Evolutionary conservation across 2,113 vertebrate species (phyloP).

Genomic region (Bufo gargarizans): DNA sequence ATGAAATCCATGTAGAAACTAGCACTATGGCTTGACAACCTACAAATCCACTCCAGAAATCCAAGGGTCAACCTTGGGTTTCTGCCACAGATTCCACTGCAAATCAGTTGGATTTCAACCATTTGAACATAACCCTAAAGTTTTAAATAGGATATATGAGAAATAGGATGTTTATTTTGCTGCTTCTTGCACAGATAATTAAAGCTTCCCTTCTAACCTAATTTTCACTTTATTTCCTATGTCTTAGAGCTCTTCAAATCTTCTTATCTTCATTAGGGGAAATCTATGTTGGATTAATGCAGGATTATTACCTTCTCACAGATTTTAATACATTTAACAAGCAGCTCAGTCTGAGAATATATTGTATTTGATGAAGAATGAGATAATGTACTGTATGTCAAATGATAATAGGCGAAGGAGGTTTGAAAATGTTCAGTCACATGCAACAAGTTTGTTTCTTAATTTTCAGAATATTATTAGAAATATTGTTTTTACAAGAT

Average conservation of each 20-base stretch:
- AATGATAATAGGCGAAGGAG: background rate
- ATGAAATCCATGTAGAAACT: too few species aligned
- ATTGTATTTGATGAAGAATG: slow-evolving; percentile 15
- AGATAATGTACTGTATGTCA: background rate
- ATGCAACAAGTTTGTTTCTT: background rate
- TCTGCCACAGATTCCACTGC: too few species aligned
- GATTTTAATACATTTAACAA: slow-evolving; percentile 31
- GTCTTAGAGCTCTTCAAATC: slow-evolving; percentile 8
- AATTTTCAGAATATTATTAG: background rate
- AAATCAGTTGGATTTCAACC: too few species aligned
- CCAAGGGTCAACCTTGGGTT: too few species aligned
- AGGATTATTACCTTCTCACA: slow-evolving; percentile 35
- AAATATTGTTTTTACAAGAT: background rate
- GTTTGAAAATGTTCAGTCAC: background rate
- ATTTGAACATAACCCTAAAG: too few species aligned
- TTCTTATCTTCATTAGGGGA: slow-evolving; percentile 43
- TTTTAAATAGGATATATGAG: too few species aligned
- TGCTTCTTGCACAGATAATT: background rate
- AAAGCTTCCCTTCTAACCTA: background rate
- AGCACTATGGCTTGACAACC: too few species aligned
- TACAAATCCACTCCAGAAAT: too few species aligned
- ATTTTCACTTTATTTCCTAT: slow-evolving; percentile 10
- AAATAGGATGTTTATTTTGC: background rate
- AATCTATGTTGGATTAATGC: slow-evolving; percentile 41
- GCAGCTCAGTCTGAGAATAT: slow-evolving; percentile 21